Base-by-base conservation (phyloP, 2,888 invertebrate species). In the Xylota segnis region DNA sequence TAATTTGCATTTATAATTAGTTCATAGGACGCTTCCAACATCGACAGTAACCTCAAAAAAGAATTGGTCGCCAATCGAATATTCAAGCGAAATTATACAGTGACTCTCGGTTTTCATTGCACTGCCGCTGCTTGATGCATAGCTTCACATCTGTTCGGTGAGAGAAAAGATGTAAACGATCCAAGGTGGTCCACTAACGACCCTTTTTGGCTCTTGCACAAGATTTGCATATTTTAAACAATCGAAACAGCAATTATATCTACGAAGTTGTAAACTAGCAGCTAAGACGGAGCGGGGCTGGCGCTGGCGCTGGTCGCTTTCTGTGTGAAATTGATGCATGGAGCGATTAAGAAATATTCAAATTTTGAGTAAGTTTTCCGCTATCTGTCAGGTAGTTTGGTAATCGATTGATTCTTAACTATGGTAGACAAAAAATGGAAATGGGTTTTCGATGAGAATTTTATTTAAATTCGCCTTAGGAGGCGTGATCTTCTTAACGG, bases 171-270 rank as follows among this genome's bases (percentile, higher is more conserved):
- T 37, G 34, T 37, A 58, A 58, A 37, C 58, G 18, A 52, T 27
- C n/a, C 34, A 34, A n/a, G 52, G 29, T 29, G 18, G 52, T 6
- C 29, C 29, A 4, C n/a, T 23, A 23, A n/a, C 23, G 65, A 34
- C 65, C 34, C 47, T 50, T 65, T 40, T 34, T n/a, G 32, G 32
- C 12, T 47, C 34, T 71, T 71, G 47, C 47, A 47, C 29, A 58
- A 47, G 14, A 71, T 71, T 71, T 59, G 58, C 71, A 71, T 71
- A 71, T 71, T 71, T 50, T 12, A 47, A 43, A 37, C 58, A 50
- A 47, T 47, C 71, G 18, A 45, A 50, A 14, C 47, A 45, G 16
- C 43, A 37, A 52, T 52, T 70, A 34, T 50, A 27, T 5, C 34
- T 23, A 10, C 27, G 34, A 23, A 23, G 23, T 32, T 16, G n/a